These are phyloP conservation scores for Clostera curtula DNA, from an alignment of 2,888 invertebrate genomes.

Conservation along the genomic window DNA sequence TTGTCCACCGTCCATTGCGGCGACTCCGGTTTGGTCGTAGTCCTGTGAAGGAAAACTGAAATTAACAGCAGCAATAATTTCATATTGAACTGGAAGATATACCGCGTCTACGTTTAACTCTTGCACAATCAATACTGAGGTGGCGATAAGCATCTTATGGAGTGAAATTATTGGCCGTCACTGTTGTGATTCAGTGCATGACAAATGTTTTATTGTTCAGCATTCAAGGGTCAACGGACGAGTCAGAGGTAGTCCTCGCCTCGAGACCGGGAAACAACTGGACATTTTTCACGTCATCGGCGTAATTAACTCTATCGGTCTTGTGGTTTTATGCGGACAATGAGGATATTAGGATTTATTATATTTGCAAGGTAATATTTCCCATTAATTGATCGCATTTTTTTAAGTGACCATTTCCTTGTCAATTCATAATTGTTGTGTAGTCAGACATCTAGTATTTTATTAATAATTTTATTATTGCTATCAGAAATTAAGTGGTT, in stretches of 20 bases:
- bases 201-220: constrained; percentile 50
- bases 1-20: constrained; percentile 60
- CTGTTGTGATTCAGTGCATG: constrained; percentile 44
- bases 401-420: too few species aligned
- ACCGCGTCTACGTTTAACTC: too few species aligned
- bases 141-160: constrained; percentile 3
- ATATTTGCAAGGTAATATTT: too few species aligned
- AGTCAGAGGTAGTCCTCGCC: constrained; percentile 39
- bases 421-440: too few species aligned
- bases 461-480: too few species aligned
- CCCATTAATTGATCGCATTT: too few species aligned
- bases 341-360: constrained; percentile 19
- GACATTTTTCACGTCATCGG: constrained; percentile 51
- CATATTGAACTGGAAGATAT: constrained; percentile 11
- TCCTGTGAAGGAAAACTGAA: constrained; percentile 46
- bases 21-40: constrained; percentile 59
- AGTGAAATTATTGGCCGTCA: constrained; percentile 24
- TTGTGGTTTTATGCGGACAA: constrained; percentile 24
- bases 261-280: constrained; percentile 44
- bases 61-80: constrained; percentile 29
- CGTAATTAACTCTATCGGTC: constrained; percentile 52
- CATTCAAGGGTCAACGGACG: constrained; percentile 59
- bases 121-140: too few species aligned
- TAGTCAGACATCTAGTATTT: too few species aligned
- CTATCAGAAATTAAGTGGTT: too few species aligned